These are phyloP conservation scores for Cheilosia pagana DNA, from an alignment of 2,888 invertebrate genomes.

Conservation along the genomic window DNA sequence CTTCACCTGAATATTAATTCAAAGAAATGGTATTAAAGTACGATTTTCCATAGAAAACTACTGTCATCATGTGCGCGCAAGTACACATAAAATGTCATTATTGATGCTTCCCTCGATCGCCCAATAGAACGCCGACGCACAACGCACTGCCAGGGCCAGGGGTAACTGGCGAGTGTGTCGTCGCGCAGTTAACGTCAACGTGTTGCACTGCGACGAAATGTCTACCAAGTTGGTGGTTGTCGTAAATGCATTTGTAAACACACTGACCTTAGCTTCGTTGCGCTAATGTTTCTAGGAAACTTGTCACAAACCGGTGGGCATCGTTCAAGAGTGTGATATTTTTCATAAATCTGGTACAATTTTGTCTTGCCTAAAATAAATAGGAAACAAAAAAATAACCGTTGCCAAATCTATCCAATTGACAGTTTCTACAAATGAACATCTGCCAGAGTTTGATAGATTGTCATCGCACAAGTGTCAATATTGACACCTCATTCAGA, in stretches of 20 bases:
- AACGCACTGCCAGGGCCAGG: too few relatives aligned
- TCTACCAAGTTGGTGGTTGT: conserved; percentile 35
- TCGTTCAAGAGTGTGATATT: too few relatives aligned
- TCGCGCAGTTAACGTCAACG: background rate
- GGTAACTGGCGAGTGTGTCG: conserved; percentile 2
- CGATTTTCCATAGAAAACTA: conserved; percentile 65
- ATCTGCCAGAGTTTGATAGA: conserved; percentile 32
- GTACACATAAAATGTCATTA: conserved; percentile 42
- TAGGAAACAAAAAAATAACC: too few relatives aligned
- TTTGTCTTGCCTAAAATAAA: too few relatives aligned
- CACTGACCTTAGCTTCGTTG: conserved; percentile 10
- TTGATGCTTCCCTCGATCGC: conserved; percentile 54
- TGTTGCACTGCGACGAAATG: conserved; percentile 55
- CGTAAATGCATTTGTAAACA: conserved; percentile 44
- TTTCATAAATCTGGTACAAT: too few relatives aligned
- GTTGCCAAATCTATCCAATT: too few relatives aligned
- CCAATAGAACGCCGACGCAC: conserved; percentile 46
- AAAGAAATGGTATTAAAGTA: conserved; percentile 63
- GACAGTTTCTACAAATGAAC: too few relatives aligned
- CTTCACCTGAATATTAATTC: conserved; percentile 71
- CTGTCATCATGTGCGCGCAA: conserved; percentile 37
- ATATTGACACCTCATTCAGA: conserved; percentile 64
- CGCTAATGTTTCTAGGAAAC: background rate
- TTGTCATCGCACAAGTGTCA: conserved; percentile 45
- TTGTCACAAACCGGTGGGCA: too few relatives aligned